phyloP scores from a whole-genome alignment of 2,888 invertebrate species.

The Mythimna ferrago region DNA sequence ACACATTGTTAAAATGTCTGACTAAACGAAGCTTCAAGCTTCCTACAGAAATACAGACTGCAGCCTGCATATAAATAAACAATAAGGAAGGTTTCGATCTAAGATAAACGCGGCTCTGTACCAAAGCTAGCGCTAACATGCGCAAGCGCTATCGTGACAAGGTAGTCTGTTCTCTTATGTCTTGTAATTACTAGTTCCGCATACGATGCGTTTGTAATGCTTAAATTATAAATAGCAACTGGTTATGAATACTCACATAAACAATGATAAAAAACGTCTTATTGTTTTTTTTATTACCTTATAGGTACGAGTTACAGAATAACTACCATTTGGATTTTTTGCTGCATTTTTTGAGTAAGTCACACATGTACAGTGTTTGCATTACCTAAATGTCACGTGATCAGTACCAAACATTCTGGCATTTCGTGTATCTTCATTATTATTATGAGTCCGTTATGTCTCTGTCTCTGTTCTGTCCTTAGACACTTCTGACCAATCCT shows the following conservation, averaged over 20 bases:
- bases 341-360: not conserved
- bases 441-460: too few relatives aligned
- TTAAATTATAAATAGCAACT: conserved; percentile 34
- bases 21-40: not conserved
- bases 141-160: conserved; percentile 31
- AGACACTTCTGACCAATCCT: too few relatives aligned
- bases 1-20: not conserved
- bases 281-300: conserved; percentile 36
- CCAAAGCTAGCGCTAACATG: conserved; percentile 18
- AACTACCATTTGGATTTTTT: not conserved
- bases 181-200: conserved; percentile 43
- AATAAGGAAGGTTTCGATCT: conserved; percentile 33
- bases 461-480: too few relatives aligned
- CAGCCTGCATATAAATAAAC: conserved; percentile 24
- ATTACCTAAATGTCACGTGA: too few relatives aligned
- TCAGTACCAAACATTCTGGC: not conserved
- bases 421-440: not conserved
- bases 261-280: conserved; percentile 29
- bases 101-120: conserved; percentile 30
- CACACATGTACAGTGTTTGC: not conserved
- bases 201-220: conserved; percentile 27
- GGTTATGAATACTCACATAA: conserved; percentile 41
- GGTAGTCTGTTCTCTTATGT: conserved; percentile 30
- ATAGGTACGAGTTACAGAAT: conserved; percentile 4
- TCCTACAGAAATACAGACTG: not conserved